Evolutionary conservation across 2,797 vertebrate genomes (phyloP), one percentile per base, ranked within the genome.

Genomic region (Acanthopagrus latus): DNA sequence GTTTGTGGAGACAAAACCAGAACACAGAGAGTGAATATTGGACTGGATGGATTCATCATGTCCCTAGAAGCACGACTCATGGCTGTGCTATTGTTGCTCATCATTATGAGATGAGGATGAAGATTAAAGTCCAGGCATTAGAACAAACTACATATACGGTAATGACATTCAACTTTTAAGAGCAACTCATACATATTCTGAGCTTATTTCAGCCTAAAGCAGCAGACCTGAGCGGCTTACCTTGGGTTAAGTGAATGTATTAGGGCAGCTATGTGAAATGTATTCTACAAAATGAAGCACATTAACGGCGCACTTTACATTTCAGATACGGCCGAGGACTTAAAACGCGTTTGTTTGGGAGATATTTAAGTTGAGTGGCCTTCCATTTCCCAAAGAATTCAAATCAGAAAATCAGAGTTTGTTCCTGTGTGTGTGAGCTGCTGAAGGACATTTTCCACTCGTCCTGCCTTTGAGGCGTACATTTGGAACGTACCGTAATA

Each of bases 401-500:
- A 70, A 23, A 56, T 44, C 2, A 46, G 25, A n/a, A 70, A 23
- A 56, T 44, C 2, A 46, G 25, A n/a, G 21, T 52, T 33, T 56
- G 63, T 68, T 5, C 16, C 2, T 64, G 64, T 33, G 64, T 60
- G 50, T 48, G 16, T 17, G 57, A 54, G 29, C 27, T 25, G 54
- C 64, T 75, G 78, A 83, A 80, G 57, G 80, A 58, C 59, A n/a
- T 38, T 38, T 68, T 50, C 41, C 33, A 16, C 20, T 44, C 16
- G 27, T 8, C 13, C 43, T 51, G 18, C 41, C 59, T 18, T 41
- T 20, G 21, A 70, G 55, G 62, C 51, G 14, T 2, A 29, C 54
- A 29, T 23, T n/a, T 27, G 21, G 57, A 18, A n/a, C 56, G n/a
- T 10, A 38, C 38, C 10, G 38, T 38, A 9, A 38, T 38, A 38